Conservation (phyloP, 2,113 vertebrate genomes). For the Nothobranchius furzeri region DNA sequence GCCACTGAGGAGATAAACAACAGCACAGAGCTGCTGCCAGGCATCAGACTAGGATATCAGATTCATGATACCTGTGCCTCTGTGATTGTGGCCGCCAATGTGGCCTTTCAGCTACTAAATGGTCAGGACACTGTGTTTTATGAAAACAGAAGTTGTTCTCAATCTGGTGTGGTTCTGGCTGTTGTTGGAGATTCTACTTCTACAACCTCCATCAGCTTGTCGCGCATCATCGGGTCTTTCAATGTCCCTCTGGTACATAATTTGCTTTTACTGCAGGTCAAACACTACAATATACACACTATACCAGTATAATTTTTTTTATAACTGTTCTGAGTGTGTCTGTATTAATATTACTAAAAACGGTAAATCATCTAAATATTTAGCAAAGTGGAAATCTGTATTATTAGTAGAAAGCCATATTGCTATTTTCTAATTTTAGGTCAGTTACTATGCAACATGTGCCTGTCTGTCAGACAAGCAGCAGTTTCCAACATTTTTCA, state of each 20-base stretch:
- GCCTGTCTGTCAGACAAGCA: slow-evolving; percentile 14
- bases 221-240: not conserved
- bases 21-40: slow-evolving; percentile 2
- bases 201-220: not conserved
- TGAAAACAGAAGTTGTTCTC: not conserved
- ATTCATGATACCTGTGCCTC: not conserved
- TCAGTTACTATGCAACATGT: slow-evolving; percentile 61
- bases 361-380: too few species aligned
- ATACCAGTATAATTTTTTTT: too few species aligned
- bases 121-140: not conserved
- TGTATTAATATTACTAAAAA: too few species aligned
- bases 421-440: not conserved
- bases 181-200: slow-evolving; percentile 1
- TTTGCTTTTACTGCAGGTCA: not conserved
- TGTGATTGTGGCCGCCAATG: not conserved
- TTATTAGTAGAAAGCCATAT: rapidly evolving
- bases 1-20: slow-evolving; percentile 6
- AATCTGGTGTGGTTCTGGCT: not conserved
- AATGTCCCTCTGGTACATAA: not conserved
- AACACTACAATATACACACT: not conserved
- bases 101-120: not conserved
- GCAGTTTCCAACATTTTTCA: too few species aligned
- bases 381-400: not conserved
- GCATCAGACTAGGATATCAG: slow-evolving; percentile 1
- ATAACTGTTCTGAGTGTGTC: too few species aligned